A percentile compares a stretch with the other conserved stretches of the same genome.
Evolutionary conservation across 1,140 invertebrate genomes (phyloP).

Genomic region (Caerostris extrusa): DNA sequence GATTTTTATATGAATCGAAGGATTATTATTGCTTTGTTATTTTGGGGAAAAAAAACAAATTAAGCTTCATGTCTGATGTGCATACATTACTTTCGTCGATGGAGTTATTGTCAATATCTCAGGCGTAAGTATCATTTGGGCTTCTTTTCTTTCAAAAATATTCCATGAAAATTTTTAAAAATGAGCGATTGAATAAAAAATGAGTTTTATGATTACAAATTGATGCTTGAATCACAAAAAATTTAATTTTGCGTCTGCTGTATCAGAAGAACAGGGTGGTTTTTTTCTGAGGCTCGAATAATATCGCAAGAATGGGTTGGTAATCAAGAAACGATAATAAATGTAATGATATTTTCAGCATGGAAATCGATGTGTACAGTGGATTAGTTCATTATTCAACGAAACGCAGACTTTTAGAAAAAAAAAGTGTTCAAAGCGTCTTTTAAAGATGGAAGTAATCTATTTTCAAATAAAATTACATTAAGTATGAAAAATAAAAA

Average conservation of each 20-base stretch:
- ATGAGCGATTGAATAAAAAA: slow-evolving; percentile 40
- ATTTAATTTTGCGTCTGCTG: slow-evolving; percentile 10
- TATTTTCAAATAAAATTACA: too few relatives aligned
- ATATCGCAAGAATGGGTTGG: background rate
- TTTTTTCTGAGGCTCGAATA: background rate
- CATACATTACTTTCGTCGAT: slow-evolving; percentile 22
- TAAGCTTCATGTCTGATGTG: slow-evolving; percentile 39
- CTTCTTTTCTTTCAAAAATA: background rate
- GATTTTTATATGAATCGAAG: slow-evolving; percentile 54
- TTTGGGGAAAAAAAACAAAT: slow-evolving; percentile 36
- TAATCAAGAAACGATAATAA: slow-evolving; percentile 22
- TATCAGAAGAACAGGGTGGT: background rate
- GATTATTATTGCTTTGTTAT: slow-evolving; percentile 53
- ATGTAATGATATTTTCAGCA: background rate
- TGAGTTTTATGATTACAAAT: slow-evolving; percentile 58
- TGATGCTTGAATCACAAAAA: slow-evolving; percentile 47
- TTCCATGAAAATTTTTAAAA: background rate
- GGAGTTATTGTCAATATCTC: slow-evolving; percentile 1
- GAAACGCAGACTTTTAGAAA: background rate
- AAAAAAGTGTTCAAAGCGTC: too few relatives aligned
- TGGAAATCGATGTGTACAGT: background rate
- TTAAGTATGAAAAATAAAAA: too few relatives aligned
- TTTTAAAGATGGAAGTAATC: too few relatives aligned
- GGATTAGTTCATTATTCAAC: slow-evolving; percentile 1
- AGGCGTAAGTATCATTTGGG: slow-evolving; percentile 12